phyloP scores from a whole-genome alignment of 1,140 invertebrate genomes.

The Euglossa dilemma region DNA sequence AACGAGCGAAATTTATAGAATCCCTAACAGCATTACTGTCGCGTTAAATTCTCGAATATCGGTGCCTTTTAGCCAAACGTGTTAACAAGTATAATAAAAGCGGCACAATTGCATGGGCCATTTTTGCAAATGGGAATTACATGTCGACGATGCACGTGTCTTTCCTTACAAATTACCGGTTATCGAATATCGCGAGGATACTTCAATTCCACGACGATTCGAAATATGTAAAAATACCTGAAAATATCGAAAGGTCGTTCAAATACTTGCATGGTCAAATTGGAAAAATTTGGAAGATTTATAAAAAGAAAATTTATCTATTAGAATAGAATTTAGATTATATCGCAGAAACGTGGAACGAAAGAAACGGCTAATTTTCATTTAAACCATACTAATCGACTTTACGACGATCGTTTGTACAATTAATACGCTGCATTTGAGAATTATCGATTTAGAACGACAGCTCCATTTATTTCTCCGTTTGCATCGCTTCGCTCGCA shows the following conservation, averaged over 20 bases:
- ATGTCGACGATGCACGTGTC: not conserved
- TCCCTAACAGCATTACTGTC: not conserved
- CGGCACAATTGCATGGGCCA: not conserved
- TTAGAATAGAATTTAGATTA: not conserved
- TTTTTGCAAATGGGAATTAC: not conserved
- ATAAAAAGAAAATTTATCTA: not conserved
- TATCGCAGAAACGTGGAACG: not conserved
- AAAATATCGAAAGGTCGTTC: not conserved
- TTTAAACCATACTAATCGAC: not conserved
- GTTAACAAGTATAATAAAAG: not conserved
- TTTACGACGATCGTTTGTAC: too few species aligned
- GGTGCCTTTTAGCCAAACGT: not conserved
- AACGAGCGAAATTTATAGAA: not conserved
- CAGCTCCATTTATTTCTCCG: too few species aligned
- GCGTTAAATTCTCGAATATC: not conserved
- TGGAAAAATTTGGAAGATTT: not conserved
- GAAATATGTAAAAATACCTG: not conserved
- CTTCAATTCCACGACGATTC: too few species aligned
- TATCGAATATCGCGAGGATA: not conserved
- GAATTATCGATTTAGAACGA: too few species aligned
- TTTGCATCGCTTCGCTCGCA: not conserved
- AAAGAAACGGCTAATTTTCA: not conserved
- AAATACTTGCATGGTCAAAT: not conserved
- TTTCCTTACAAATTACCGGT: not conserved
- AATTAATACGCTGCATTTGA: too few species aligned